Percentiles rank a stretch among this genome's conserved stretches.
Evolutionary conservation across 2,113 vertebrate genomes (phyloP).

Genomic region (Azemiops feae): DNA sequence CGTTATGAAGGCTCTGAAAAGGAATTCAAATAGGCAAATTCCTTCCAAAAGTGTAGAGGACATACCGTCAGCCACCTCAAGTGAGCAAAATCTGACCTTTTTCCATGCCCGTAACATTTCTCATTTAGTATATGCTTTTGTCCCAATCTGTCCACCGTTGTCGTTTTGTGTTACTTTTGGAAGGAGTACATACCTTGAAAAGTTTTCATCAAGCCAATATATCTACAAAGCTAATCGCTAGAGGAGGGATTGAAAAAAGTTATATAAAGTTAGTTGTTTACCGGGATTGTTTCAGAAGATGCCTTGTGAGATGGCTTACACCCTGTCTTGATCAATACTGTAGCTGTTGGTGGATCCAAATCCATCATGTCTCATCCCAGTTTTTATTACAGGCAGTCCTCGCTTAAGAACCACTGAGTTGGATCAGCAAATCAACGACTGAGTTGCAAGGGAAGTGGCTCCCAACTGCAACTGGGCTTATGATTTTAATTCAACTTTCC

Average conservation of each 20-base stretch:
- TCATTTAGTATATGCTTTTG: slow-evolving; percentile 29
- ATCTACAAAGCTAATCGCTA: neutral
- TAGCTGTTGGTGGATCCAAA: neutral
- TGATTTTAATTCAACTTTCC: neutral
- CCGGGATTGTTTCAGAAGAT: neutral
- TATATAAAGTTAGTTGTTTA: neutral
- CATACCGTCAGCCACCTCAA: slow-evolving; percentile 78
- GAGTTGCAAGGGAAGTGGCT: neutral
- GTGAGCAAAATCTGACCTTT: slow-evolving; percentile 75
- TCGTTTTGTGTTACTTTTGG: neutral
- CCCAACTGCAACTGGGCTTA: neutral
- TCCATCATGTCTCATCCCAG: neutral
- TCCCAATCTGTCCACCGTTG: slow-evolving; percentile 38
- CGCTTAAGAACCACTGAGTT: neutral
- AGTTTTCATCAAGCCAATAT: neutral
- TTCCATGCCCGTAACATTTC: slow-evolving; percentile 41
- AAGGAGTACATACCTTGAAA: neutral
- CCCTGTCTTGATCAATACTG: neutral
- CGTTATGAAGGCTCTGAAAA: slow-evolving; percentile 76
- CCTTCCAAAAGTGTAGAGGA: slow-evolving; percentile 88
- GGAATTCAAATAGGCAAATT: slow-evolving; percentile 72
- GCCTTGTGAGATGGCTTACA: neutral
- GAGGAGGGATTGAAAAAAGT: neutral
- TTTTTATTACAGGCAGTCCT: neutral
- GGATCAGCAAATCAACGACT: no score